A percentile compares a stretch with the other conserved stretches of the same genome.
Conservation (phyloP, 2,113 vertebrate genomes). For the Pteropus alecto region DNA sequence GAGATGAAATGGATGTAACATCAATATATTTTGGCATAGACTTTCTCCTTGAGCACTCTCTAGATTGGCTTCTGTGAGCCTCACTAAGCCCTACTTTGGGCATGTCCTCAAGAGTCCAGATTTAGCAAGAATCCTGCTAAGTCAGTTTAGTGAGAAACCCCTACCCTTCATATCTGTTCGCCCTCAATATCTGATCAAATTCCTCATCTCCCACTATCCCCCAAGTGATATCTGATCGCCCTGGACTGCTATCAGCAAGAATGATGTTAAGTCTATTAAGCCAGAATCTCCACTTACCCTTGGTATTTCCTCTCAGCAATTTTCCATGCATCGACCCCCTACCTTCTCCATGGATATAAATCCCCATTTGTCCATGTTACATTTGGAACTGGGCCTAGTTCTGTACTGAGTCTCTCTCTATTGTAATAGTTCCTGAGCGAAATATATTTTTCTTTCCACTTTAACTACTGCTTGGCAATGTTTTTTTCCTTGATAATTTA, state of each 20-base stretch:
- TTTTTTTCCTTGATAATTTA: background rate
- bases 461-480: background rate
- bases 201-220: background rate
- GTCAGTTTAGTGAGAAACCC: background rate
- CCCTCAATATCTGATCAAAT: background rate
- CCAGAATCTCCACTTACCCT: background rate
- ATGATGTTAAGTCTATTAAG: background rate
- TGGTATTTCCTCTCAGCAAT: background rate
- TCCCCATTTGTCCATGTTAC: background rate
- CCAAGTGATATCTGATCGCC: background rate
- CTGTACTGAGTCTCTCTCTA: background rate
- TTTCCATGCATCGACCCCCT: background rate
- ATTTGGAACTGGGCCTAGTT: background rate
- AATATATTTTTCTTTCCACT: background rate
- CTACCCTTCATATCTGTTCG: background rate
- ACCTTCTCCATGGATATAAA: background rate
- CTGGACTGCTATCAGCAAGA: background rate
- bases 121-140: background rate
- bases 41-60: background rate
- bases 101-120: background rate
- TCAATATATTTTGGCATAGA: background rate
- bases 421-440: background rate
- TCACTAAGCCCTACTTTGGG: background rate
- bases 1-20: background rate
- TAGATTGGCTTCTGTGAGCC: background rate